Evolutionary conservation across 1,140 invertebrate genomes (phyloP).

Genomic region (Temnothorax longispinosus): DNA sequence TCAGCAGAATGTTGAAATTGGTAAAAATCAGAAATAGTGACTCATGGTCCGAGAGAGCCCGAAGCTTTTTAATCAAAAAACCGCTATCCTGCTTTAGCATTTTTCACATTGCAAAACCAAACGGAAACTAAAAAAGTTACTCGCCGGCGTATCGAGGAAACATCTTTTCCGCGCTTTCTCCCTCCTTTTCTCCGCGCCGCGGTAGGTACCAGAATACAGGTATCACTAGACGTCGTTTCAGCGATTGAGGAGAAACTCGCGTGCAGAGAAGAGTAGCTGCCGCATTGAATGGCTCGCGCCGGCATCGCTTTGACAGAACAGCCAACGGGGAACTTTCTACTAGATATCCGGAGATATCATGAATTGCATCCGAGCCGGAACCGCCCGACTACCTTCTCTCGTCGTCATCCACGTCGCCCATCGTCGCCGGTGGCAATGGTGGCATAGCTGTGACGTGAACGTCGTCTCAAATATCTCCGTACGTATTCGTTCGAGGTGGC

Average conservation of each 20-base stretch:
- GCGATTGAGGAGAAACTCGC: constrained; percentile 44
- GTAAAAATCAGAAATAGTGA: background rate
- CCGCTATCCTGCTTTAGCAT: background rate
- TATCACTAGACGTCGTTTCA: constrained; percentile 26
- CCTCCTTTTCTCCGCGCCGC: background rate
- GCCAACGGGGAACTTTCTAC: constrained; percentile 46
- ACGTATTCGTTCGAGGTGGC: constrained; percentile 58
- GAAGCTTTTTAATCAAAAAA: constrained; percentile 5
- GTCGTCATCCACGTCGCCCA: background rate
- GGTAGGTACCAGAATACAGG: constrained; percentile 2
- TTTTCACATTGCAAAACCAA: constrained; percentile 2
- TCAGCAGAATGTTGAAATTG: background rate
- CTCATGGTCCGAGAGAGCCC: background rate
- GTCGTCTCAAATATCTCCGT: constrained; percentile 57
- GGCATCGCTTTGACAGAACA: constrained; percentile 41
- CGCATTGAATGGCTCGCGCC: constrained; percentile 20
- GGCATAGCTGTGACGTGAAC: constrained; percentile 36
- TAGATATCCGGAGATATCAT: constrained; percentile 55
- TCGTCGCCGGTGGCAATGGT: constrained; percentile 2
- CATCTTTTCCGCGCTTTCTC: background rate
- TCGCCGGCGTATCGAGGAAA: background rate
- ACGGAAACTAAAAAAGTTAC: background rate
- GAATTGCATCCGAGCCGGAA: constrained; percentile 45
- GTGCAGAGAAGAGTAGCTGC: constrained; percentile 26
- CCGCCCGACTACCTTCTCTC: background rate